phyloP scores from a whole-genome alignment of 2,113 vertebrate genomes.

The Gorsachius goisagi region DNA sequence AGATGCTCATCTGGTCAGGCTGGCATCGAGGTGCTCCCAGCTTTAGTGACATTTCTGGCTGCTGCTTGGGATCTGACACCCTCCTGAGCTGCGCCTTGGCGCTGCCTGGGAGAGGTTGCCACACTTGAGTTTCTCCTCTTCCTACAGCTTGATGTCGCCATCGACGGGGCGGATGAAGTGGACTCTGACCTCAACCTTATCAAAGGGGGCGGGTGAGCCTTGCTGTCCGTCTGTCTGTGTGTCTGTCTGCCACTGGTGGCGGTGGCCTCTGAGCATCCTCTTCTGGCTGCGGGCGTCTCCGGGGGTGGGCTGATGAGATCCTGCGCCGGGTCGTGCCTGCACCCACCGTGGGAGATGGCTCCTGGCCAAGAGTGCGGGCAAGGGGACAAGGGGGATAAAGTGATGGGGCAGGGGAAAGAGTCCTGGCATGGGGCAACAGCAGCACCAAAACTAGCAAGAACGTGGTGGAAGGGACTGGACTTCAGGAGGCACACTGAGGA shows the following conservation, averaged over 20 bases:
- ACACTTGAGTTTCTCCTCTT: background rate
- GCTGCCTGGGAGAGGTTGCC: background rate
- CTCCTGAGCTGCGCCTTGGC: background rate
- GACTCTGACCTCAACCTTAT: slow-evolving; percentile 91
- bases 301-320: background rate
- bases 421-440: background rate
- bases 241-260: background rate
- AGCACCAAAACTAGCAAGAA: background rate
- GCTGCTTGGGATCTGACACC: background rate
- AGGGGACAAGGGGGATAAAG: background rate
- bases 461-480: background rate
- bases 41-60: background rate
- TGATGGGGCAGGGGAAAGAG: background rate
- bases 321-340: background rate
- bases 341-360: background rate
- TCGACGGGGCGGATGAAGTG: slow-evolving; percentile 97
- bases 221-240: background rate
- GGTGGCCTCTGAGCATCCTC: background rate
- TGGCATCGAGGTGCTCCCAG: background rate
- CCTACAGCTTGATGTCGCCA: slow-evolving; percentile 90
- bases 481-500: background rate
- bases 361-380: background rate
- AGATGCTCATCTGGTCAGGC: background rate
- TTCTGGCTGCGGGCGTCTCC: background rate
- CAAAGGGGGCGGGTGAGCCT: slow-evolving; percentile 96